phyloP scores from a whole-genome alignment of 1,140 invertebrate species.

The Conopomorpha cramerella region DNA sequence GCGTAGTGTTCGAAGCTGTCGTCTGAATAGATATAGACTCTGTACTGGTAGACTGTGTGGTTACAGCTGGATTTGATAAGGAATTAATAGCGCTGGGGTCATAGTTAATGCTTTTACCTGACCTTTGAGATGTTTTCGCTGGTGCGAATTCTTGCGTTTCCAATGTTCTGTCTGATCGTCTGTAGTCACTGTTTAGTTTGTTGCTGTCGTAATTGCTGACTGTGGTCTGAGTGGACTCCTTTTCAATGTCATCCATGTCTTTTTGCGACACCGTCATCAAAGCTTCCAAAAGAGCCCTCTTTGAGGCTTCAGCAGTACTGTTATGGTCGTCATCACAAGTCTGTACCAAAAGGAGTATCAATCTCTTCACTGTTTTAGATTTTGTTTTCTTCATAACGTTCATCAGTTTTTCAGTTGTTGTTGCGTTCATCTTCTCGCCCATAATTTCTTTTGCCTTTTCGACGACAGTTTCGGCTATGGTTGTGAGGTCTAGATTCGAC shows the following conservation, averaged over 20 bases:
- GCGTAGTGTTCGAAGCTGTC: conserved; percentile 6
- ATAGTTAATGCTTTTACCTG: conserved; percentile 40
- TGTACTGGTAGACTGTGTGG: conserved; percentile 21
- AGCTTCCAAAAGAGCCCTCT: conserved; percentile 67
- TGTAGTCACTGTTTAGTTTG: conserved; percentile 18
- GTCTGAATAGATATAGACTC: conserved; percentile 19
- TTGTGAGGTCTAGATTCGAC: conserved; percentile 33
- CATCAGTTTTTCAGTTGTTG: conserved; percentile 73
- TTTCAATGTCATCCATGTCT: conserved; percentile 53
- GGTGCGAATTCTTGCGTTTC: conserved; percentile 15
- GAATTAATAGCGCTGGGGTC: conserved; percentile 35
- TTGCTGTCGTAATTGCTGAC: conserved; percentile 21
- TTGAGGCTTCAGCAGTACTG: conserved; percentile 67
- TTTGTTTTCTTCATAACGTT: conserved; percentile 79
- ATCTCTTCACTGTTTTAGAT: conserved; percentile 73
- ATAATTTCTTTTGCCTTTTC: conserved; percentile 74
- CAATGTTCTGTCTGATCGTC: conserved; percentile 27
- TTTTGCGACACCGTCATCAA: conserved; percentile 65
- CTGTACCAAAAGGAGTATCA: conserved; percentile 76
- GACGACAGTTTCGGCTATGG: conserved; percentile 61
- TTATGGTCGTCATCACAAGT: conserved; percentile 74
- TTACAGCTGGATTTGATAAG: conserved; percentile 27
- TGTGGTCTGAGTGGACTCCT: conserved; percentile 29
- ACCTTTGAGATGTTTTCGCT: conserved; percentile 15
- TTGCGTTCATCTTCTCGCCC: conserved; percentile 73